Evolutionary conservation across 2,113 vertebrate species (phyloP).

Genomic region (Actinemys pallida): DNA sequence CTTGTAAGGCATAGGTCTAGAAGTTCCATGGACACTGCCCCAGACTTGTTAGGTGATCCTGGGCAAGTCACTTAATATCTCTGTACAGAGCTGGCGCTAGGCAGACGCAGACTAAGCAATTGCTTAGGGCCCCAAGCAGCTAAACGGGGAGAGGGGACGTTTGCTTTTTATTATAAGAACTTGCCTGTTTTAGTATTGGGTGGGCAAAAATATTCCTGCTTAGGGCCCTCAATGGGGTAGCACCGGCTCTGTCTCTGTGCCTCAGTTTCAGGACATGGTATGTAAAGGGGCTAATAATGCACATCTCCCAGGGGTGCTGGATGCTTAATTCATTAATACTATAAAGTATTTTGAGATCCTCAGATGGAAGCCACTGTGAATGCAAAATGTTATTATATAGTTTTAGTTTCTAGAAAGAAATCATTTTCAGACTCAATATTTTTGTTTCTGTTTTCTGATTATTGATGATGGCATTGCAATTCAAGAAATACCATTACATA

Average conservation of each 20-base stretch:
- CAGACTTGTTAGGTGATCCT: neutral
- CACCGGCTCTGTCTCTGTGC: too few relatives aligned
- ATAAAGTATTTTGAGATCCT: neutral
- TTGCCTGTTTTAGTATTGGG: too few relatives aligned
- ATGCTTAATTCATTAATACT: neutral
- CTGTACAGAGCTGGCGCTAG: neutral
- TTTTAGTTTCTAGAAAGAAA: neutral
- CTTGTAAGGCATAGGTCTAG: neutral
- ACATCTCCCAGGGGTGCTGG: neutral
- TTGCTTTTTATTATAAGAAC: too few relatives aligned
- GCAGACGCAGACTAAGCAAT: too few relatives aligned
- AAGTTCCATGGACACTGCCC: neutral
- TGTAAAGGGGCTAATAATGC: neutral
- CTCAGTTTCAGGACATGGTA: neutral
- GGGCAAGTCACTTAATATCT: neutral
- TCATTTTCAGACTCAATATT: neutral
- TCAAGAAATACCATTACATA: neutral
- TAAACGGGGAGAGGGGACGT: too few relatives aligned
- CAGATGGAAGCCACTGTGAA: neutral
- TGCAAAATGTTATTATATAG: neutral
- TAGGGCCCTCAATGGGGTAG: too few relatives aligned
- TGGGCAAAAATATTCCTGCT: too few relatives aligned
- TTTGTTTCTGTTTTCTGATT: neutral
- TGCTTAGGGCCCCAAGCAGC: too few relatives aligned
- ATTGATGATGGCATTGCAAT: neutral